Conservation (phyloP, 2,888 invertebrate species). For the Venustoraphidia nigricollis region DNA sequence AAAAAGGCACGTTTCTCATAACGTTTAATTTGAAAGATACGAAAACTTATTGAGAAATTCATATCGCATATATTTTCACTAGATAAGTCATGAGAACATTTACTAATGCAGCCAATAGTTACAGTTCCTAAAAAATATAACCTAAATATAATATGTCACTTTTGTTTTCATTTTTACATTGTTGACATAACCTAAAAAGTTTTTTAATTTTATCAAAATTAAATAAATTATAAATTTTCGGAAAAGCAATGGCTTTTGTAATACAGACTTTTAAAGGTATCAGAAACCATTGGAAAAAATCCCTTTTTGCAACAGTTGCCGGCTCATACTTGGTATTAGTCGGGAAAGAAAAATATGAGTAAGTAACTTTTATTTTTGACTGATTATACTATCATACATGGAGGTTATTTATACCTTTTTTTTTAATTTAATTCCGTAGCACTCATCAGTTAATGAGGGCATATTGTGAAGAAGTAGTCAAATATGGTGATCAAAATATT, state of each 20-base stretch:
- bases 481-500: slow-evolving; percentile 51
- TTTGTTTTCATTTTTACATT: not conserved
- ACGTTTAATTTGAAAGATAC: too few relatives aligned
- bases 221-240: not conserved
- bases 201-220: not conserved
- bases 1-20: too few relatives aligned
- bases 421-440: slow-evolving; percentile 31
- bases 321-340: slow-evolving; percentile 56
- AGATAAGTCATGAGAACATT: not conserved
- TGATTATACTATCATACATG: not conserved
- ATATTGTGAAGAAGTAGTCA: slow-evolving; percentile 61
- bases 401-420: slow-evolving; percentile 3
- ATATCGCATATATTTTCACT: too few relatives aligned
- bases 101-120: not conserved
- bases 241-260: slow-evolving; percentile 31
- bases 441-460: slow-evolving; percentile 60
- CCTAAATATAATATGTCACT: not conserved
- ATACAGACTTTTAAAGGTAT: slow-evolving; percentile 49
- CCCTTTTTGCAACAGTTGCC: slow-evolving; percentile 48
- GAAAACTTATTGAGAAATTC: too few relatives aligned
- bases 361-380: slow-evolving; percentile 22
- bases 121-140: not conserved
- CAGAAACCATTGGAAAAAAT: slow-evolving; percentile 83
- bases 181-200: not conserved
- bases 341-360: slow-evolving; percentile 59